These are phyloP conservation scores for Habropoda laboriosa DNA, from an alignment of 1,140 invertebrate species.

Conservation along the genomic window DNA sequence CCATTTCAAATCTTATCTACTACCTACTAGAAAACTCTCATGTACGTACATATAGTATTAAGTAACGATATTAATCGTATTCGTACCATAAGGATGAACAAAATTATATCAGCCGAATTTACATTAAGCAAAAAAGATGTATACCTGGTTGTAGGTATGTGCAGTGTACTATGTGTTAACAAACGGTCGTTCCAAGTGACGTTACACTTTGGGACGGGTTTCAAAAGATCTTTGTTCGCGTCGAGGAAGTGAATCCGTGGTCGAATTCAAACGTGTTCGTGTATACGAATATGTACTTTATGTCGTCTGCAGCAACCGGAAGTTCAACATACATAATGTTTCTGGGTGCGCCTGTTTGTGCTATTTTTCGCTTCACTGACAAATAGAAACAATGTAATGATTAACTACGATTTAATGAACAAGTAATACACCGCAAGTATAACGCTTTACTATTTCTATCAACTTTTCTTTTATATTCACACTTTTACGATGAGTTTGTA, in stretches of 20 bases:
- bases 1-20: too few relatives aligned
- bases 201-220: constrained; percentile 75
- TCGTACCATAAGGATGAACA: too few relatives aligned
- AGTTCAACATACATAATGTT: constrained; percentile 77
- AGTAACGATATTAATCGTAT: too few relatives aligned
- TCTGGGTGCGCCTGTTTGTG: constrained; percentile 75
- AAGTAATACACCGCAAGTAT: not conserved
- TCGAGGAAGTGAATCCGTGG: constrained; percentile 73
- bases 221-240: constrained; percentile 80
- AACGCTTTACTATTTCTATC: not conserved
- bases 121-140: constrained; percentile 13
- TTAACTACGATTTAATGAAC: constrained; percentile 61
- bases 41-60: too few relatives aligned
- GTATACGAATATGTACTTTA: constrained; percentile 40
- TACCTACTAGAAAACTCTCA: too few relatives aligned
- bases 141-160: constrained; percentile 26
- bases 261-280: constrained; percentile 52
- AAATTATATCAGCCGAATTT: not conserved
- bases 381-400: constrained; percentile 77
- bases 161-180: constrained; percentile 65
- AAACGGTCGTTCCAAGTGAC: constrained; percentile 68
- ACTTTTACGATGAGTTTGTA: not conserved
- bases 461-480: not conserved
- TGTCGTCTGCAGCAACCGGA: constrained; percentile 69
- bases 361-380: constrained; percentile 81